phyloP scores from a whole-genome alignment of 2,888 invertebrate species.

The Leptinotarsa rubiginosa region DNA sequence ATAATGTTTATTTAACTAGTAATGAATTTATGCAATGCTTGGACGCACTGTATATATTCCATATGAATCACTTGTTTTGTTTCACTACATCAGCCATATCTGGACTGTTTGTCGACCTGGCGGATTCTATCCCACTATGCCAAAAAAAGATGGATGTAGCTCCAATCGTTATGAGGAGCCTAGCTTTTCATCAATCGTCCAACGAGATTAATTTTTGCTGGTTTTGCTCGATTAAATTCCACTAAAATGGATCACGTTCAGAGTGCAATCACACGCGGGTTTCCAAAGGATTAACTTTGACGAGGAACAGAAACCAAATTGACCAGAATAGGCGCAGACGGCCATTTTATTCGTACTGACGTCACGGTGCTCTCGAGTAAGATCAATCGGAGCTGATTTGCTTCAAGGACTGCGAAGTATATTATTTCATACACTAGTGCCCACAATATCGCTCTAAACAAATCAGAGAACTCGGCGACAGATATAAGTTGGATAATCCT shows the following conservation, averaged over 20 bases:
- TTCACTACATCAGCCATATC: too few species aligned
- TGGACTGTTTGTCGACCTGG: too few species aligned
- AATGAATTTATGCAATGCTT: too few species aligned
- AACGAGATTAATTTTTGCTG: neutral
- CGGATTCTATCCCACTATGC: too few species aligned
- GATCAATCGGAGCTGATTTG: neutral
- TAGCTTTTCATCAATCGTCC: neutral
- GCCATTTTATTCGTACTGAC: slow-evolving; percentile 1
- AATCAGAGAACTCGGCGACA: too few species aligned
- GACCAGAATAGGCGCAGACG: neutral
- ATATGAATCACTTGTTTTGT: too few species aligned
- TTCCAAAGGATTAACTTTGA: neutral
- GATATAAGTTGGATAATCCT: too few species aligned
- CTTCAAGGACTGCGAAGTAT: neutral
- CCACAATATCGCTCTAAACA: neutral
- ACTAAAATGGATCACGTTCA: neutral
- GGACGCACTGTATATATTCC: too few species aligned
- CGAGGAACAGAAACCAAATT: neutral
- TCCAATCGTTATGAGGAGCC: neutral
- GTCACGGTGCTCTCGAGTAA: neutral
- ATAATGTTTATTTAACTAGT: too few species aligned
- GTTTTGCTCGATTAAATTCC: neutral
- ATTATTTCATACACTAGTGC: neutral
- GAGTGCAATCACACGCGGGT: neutral
- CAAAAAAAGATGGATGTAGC: too few species aligned